These are phyloP conservation scores for Henricia sp. DNA, from an alignment of 53 echinoderm and acorn worm genomes.

Conservation along the genomic window DNA sequence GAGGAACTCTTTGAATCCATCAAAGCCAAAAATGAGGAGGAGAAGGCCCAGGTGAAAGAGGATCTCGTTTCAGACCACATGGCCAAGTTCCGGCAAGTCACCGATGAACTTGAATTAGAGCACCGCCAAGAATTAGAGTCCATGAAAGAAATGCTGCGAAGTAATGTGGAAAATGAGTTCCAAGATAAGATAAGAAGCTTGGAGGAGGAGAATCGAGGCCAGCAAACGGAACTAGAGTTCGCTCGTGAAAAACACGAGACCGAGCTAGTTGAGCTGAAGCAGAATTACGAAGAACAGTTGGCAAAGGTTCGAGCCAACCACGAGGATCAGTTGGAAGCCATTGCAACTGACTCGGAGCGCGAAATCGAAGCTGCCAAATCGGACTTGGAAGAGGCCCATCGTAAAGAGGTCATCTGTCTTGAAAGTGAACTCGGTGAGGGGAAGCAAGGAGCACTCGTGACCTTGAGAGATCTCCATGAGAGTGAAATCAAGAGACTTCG, in stretches of 20 bases:
- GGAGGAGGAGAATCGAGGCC: slow-evolving; percentile 48
- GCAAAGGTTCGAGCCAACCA: slow-evolving; percentile 54
- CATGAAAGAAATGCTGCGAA: slow-evolving; percentile 53
- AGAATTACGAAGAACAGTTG: slow-evolving; percentile 72
- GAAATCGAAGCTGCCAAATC: slow-evolving; percentile 77
- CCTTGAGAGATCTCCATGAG: slow-evolving; percentile 61
- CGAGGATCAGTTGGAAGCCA: slow-evolving; percentile 82
- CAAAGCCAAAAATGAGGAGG: slow-evolving; percentile 78
- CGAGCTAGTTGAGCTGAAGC: slow-evolving; percentile 67
- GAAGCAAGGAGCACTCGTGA: slow-evolving; percentile 16
- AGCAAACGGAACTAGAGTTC: slow-evolving; percentile 26
- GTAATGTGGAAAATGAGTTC: slow-evolving; percentile 65
- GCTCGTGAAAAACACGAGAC: slow-evolving; percentile 63
- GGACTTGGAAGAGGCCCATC: slow-evolving; percentile 93
- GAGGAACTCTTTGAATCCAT: slow-evolving; percentile 71
- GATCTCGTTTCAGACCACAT: slow-evolving; percentile 83
- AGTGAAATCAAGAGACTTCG: slow-evolving; percentile 58
- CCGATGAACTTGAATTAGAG: slow-evolving; percentile 76
- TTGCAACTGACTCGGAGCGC: slow-evolving; percentile 72
- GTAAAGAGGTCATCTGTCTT: slow-evolving; percentile 75
- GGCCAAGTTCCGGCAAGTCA: slow-evolving; percentile 88
- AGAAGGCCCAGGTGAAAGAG: slow-evolving; percentile 71
- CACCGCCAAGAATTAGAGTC: slow-evolving; percentile 77
- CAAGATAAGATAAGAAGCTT: slow-evolving; percentile 36
- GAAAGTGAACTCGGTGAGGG: slow-evolving; percentile 51